Conservation (phyloP, 2,888 invertebrate species). For the Callinectes sapidus region DNA sequence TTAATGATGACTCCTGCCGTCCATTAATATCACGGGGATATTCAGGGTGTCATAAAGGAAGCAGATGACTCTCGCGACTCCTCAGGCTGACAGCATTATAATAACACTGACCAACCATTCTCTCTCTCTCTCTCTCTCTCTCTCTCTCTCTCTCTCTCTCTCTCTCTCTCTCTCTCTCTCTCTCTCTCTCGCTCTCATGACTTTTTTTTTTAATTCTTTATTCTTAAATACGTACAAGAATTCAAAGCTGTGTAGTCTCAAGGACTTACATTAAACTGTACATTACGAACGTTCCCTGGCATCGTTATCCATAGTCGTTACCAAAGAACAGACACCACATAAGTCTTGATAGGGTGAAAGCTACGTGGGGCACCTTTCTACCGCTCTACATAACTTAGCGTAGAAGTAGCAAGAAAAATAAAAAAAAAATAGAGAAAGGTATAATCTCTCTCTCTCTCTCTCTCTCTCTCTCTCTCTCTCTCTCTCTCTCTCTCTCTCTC, state of each 20-base stretch:
- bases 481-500: background rate
- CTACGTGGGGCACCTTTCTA: background rate
- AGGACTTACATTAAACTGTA: background rate
- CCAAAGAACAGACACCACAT: background rate
- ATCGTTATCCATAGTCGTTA: background rate
- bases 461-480: background rate
- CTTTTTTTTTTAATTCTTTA: no score
- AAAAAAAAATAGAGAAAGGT: background rate
- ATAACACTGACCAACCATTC: background rate
- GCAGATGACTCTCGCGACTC: background rate
- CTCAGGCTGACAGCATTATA: background rate
- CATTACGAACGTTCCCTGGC: background rate
- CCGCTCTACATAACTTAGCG: background rate
- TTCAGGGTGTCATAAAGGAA: constrained; percentile 50
- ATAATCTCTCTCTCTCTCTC: background rate
- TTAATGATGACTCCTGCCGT: constrained; percentile 52
- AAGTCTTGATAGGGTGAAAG: background rate
- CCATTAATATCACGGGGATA: constrained; percentile 60
- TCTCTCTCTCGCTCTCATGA: background rate
- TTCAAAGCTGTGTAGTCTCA: background rate
- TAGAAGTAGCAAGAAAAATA: background rate
- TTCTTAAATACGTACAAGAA: no score
- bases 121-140: constrained; percentile 35
- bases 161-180: background rate
- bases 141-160: background rate